Evolutionary conservation across 2,888 invertebrate genomes (phyloP).

Genomic region (Tachina grossa): DNA sequence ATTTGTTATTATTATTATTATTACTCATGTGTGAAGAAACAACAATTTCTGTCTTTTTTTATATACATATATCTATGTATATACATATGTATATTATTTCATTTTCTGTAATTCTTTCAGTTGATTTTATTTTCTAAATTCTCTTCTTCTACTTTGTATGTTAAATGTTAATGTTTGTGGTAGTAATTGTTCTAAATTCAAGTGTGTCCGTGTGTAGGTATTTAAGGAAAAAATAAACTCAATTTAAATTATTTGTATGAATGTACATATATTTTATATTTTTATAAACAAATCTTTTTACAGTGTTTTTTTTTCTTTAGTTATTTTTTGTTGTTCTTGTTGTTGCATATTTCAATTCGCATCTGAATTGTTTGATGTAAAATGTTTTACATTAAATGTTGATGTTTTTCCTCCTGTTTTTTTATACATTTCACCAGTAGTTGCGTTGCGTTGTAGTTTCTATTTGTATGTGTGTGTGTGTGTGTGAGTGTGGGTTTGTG

Average conservation of each 20-base stretch:
- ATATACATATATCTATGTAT: too few species aligned
- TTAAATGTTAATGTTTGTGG: slow-evolving; percentile 73
- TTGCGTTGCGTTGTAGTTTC: slow-evolving; percentile 44
- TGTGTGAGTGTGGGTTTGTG: too few species aligned
- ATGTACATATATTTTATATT: slow-evolving; percentile 12
- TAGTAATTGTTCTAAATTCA: slow-evolving; percentile 65
- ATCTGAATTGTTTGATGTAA: slow-evolving; percentile 59
- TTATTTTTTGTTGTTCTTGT: not conserved
- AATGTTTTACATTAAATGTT: slow-evolving; percentile 66
- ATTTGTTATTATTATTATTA: slow-evolving; percentile 17
- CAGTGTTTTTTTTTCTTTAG: not conserved
- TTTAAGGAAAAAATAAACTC: not conserved
- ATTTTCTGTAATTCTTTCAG: slow-evolving; percentile 68
- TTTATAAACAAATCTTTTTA: slow-evolving; percentile 33
- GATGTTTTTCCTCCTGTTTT: slow-evolving; percentile 37
- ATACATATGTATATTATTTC: slow-evolving; percentile 10
- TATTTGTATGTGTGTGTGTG: slow-evolving; percentile 9
- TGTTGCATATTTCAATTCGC: slow-evolving; percentile 23
- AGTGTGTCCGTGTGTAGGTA: slow-evolving; percentile 20
- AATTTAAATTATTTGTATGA: slow-evolving; percentile 44
- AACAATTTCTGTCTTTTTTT: slow-evolving; percentile 78
- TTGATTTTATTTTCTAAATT: slow-evolving; percentile 60
- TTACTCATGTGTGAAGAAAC: slow-evolving; percentile 68
- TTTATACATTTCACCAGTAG: slow-evolving; percentile 30
- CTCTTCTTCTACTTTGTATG: slow-evolving; percentile 56